These are phyloP conservation scores for Sander vitreus DNA, from an alignment of 2,113 vertebrate species.

Conservation along the genomic window DNA sequence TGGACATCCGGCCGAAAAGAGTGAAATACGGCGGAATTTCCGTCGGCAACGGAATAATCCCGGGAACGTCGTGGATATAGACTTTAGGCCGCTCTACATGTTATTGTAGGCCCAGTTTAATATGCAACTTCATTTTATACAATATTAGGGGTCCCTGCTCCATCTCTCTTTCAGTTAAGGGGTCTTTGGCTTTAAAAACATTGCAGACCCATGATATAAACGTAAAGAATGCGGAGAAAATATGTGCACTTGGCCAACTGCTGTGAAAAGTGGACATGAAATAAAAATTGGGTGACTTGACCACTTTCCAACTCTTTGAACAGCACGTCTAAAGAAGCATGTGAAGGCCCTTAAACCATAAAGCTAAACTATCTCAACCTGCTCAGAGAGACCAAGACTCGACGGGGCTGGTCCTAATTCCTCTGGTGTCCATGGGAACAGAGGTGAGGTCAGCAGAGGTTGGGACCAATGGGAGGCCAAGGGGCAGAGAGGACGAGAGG, in stretches of 20 bases:
- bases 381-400: slow-evolving; percentile 21
- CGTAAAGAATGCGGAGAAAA: not conserved
- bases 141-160: too few species aligned
- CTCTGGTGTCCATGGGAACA: slow-evolving; percentile 66
- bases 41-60: too few species aligned
- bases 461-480: slow-evolving; percentile 39
- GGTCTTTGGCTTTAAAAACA: too few species aligned
- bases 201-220: too few species aligned
- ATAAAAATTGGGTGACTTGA: not conserved
- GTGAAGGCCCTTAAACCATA: slow-evolving; percentile 11
- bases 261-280: not conserved
- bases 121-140: too few species aligned
- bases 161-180: too few species aligned
- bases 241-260: too few species aligned
- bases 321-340: not conserved
- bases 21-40: too few species aligned
- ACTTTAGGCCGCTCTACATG: too few species aligned
- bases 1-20: too few species aligned
- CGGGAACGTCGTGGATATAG: too few species aligned
- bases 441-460: slow-evolving; percentile 70
- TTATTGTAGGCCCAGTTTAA: too few species aligned
- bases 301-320: not conserved
- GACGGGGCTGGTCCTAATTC: slow-evolving; percentile 25
- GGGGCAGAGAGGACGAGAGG: slow-evolving; percentile 58
- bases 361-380: slow-evolving; percentile 19